Evolutionary conservation across 2,113 vertebrate species (phyloP).

Genomic region (Cyprinodon variegatus): DNA sequence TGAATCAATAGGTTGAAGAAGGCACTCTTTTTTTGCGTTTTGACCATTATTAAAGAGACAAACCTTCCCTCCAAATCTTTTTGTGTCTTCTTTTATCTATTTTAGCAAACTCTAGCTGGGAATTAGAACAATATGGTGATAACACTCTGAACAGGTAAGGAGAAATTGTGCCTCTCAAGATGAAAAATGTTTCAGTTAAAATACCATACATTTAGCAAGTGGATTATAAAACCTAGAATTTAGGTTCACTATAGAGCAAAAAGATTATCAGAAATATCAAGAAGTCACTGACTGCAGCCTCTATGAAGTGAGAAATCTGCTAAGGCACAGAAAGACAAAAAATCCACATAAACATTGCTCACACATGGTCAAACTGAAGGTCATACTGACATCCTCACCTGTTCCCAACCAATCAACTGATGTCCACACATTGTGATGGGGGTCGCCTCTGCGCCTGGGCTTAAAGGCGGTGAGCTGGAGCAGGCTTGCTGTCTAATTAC

Average conservation of each 20-base stretch:
- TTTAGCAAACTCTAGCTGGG: conserved; percentile 53
- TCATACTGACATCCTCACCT: conserved; percentile 77
- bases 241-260: conserved; percentile 2
- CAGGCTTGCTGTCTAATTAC: conserved; percentile 65
- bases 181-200: conserved; percentile 42
- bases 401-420: conserved; percentile 70
- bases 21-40: too few species aligned
- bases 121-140: conserved; percentile 59
- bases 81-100: background rate
- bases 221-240: conserved; percentile 18
- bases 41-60: too few species aligned
- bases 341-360: background rate
- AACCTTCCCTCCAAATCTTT: too few species aligned
- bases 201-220: conserved; percentile 39
- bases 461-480: conserved; percentile 47
- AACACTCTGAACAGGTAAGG: conserved; percentile 27
- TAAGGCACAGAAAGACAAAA: conserved; percentile 14
- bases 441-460: conserved; percentile 41
- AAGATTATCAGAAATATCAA: conserved; percentile 57
- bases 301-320: conserved; percentile 36
- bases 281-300: conserved; percentile 61
- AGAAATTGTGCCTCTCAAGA: conserved; percentile 14
- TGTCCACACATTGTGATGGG: conserved; percentile 66
- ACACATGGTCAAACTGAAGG: conserved; percentile 45
- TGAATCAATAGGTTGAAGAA: too few species aligned